Conservation (phyloP, 2,797 vertebrate species). For the Benthosema pterotum region DNA sequence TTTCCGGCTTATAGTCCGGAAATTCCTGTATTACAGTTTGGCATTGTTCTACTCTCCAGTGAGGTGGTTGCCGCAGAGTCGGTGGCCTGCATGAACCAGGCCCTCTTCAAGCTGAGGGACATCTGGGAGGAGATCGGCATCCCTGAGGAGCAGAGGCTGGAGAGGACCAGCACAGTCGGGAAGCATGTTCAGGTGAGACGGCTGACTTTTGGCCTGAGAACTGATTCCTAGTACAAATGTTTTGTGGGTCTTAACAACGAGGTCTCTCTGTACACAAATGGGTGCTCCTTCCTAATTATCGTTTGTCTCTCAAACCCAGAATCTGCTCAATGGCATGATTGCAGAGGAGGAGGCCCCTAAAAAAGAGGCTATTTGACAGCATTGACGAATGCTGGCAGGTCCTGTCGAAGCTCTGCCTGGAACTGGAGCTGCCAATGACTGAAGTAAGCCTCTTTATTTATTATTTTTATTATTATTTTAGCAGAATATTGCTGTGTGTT, state of each 20-base stretch:
- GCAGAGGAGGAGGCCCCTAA: constrained; percentile 89
- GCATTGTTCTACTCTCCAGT: constrained; percentile 59
- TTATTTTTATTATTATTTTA: too few species aligned
- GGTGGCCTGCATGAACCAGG: constrained; percentile 87
- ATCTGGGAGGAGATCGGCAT: constrained; percentile 98
- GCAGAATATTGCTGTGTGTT: background rate
- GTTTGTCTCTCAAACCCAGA: constrained; percentile 64
- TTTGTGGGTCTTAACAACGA: too few species aligned
- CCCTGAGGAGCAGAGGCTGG: constrained; percentile 90
- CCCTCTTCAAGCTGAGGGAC: constrained; percentile 86
- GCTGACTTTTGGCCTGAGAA: too few species aligned
- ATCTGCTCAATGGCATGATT: constrained; percentile 92
- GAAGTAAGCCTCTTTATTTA: constrained; percentile 82
- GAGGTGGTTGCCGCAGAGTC: constrained; percentile 90
- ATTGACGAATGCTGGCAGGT: constrained; percentile 83
- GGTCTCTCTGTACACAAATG: too few species aligned
- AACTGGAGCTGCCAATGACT: constrained; percentile 81
- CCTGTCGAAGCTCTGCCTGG: constrained; percentile 79
- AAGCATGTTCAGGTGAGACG: constrained; percentile 89
- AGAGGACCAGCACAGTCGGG: constrained; percentile 88
- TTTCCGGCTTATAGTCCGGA: too few species aligned
- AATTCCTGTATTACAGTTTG: background rate
- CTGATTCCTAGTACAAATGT: too few species aligned
- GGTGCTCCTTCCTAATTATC: too few species aligned
- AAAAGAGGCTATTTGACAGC: constrained; percentile 83